Percentiles rank a stretch among this genome's conserved stretches.
Evolutionary conservation across 2,797 vertebrate genomes (phyloP).

Genomic region (Lithobates sylvaticus): DNA sequence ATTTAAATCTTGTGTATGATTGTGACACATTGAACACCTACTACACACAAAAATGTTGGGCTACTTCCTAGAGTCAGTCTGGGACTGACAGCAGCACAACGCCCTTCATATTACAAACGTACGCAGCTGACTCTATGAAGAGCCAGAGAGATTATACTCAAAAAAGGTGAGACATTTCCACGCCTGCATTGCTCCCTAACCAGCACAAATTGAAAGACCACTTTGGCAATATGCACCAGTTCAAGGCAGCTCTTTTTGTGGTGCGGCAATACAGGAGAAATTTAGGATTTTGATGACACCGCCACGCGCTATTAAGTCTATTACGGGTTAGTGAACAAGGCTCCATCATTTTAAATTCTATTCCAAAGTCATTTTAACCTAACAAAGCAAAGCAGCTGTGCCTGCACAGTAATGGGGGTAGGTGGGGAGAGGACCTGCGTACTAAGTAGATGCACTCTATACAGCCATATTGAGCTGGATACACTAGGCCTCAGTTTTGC

Average conservation of each 20-base stretch:
- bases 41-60: neutral
- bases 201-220: conserved; percentile 51
- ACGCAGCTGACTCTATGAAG: neutral
- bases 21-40: no score
- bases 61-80: neutral
- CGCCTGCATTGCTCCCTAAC: conserved; percentile 41
- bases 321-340: conserved; percentile 59
- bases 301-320: conserved; percentile 59
- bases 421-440: conserved; percentile 11
- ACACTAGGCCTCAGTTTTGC: neutral
- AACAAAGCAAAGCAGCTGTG: conserved; percentile 61
- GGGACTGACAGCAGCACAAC: neutral
- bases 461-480: neutral
- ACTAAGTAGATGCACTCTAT: conserved; percentile 10
- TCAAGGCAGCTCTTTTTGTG: conserved; percentile 31
- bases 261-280: conserved; percentile 45
- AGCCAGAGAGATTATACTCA: neutral
- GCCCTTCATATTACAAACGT: neutral
- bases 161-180: conserved; percentile 30
- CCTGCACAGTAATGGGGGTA: conserved; percentile 22
- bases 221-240: conserved; percentile 49
- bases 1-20: no score
- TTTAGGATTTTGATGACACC: conserved; percentile 60
- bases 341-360: conserved; percentile 58
- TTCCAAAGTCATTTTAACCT: conserved; percentile 63